Evolutionary conservation across 2,113 vertebrate genomes (phyloP).

Genomic region (Natator depressus): DNA sequence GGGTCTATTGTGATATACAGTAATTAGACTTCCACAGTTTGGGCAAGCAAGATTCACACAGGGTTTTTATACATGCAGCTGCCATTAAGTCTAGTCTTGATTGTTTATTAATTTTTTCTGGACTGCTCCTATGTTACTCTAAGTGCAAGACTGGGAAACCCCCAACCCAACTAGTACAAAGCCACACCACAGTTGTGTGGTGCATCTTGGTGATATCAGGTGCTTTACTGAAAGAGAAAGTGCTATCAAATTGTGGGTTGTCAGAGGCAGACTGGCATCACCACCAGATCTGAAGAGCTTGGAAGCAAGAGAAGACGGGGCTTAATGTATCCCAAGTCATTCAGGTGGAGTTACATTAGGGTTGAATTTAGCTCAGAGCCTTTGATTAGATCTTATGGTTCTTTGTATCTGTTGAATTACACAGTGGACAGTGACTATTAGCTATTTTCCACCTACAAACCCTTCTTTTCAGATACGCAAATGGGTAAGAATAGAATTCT

Average conservation of each 20-base stretch:
- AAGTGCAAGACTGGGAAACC: accelerated
- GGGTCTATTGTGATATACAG: too few species aligned
- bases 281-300: accelerated
- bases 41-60: not conserved
- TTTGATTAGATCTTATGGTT: not conserved
- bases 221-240: not conserved
- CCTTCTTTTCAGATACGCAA: not conserved
- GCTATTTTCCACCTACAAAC: not conserved
- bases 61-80: not conserved
- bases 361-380: not conserved
- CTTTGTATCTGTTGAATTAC: not conserved
- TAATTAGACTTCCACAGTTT: not conserved
- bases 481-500: not conserved
- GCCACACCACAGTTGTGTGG: not conserved
- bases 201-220: not conserved
- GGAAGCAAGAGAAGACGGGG: accelerated
- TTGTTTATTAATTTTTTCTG: accelerated
- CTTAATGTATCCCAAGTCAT: not conserved
- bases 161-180: not conserved
- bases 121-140: accelerated
- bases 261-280: not conserved
- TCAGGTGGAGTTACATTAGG: not conserved
- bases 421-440: not conserved
- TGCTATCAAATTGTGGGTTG: not conserved
- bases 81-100: accelerated